Evolutionary conservation across 2,113 vertebrate species (phyloP).

Genomic region (Alectura lathami): DNA sequence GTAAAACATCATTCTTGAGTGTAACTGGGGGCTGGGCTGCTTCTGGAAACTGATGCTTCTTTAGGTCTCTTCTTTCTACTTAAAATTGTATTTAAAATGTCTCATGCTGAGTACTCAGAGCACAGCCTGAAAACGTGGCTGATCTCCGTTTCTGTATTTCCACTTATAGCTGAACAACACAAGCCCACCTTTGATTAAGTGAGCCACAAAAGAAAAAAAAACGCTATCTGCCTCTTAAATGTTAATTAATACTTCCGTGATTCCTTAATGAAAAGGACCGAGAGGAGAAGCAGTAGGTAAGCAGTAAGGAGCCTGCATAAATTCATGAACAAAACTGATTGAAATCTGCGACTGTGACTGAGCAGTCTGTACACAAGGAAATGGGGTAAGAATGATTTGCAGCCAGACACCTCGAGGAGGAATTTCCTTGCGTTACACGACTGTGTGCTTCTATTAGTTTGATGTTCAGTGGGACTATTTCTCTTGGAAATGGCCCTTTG

Average conservation of each 20-base stretch:
- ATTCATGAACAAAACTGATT: background rate
- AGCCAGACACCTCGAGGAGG: background rate
- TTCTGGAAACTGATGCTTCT: background rate
- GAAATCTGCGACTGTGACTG: background rate
- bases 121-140: background rate
- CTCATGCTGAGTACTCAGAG: background rate
- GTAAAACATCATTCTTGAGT: background rate
- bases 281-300: background rate
- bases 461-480: constrained; percentile 30
- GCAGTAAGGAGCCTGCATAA: background rate
- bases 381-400: background rate
- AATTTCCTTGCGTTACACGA: constrained; percentile 6
- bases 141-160: background rate
- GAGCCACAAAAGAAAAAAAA: background rate
- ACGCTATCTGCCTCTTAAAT: background rate
- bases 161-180: background rate
- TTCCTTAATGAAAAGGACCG: background rate
- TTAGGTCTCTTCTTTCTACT: background rate
- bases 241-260: background rate
- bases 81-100: background rate
- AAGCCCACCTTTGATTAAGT: constrained; percentile 1
- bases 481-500: constrained; percentile 48
- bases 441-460: constrained; percentile 31
- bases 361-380: background rate
- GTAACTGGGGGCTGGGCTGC: background rate